Evolutionary conservation across 2,797 vertebrate genomes (phyloP), one percentile per base, ranked within the genome.

Genomic region (Betta splendens): DNA sequence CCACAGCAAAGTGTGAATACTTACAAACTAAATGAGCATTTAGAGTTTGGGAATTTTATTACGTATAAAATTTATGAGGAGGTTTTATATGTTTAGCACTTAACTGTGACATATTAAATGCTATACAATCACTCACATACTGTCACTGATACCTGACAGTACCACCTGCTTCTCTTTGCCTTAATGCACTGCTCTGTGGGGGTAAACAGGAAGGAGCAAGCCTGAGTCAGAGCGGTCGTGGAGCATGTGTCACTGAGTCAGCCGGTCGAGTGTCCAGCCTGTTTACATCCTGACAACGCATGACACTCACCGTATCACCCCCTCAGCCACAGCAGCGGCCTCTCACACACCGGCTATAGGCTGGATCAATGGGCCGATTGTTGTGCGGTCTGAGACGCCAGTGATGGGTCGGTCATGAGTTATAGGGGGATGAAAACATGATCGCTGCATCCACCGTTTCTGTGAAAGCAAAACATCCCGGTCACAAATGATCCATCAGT

Each of bases 241-340:
- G 37, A 69, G 70, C 64, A 33, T 77, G 85, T 83, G 84, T 62
- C 77, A 65, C 70, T 69, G 81, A 85, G 69, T 88, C 79, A 81
- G 72, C 67, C 68, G 11, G 71, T 3, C 3, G 16, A 75, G 64
- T 26, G 44, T 68, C 60, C 75, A 20, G 67, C 57, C 66, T 83
- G 72, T 85, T 81, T 83, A 74, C 73, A 81, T 85, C 83, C 60
- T 46, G 76, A 79, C 69, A 47, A 69, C 80, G 75, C 84, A 83
- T 88, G 85, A 86, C 64, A 35, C 65, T 68, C 77, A 81, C 50
- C 42, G 50, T 58, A 58, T 71, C 68, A 37, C 20, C 40, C 25
- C 29, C 64, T 71, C 61, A 15, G 68, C 67, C 72, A 42, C 62
- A 69, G 55, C 64, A n/a, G 44, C 49, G 47, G 33, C 46, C 48